A percentile compares a stretch with the other conserved stretches of the same genome.
phyloP scores from a whole-genome alignment of 92 coral and sea anemone genomes.

The Umimayanthus chanpuru region DNA sequence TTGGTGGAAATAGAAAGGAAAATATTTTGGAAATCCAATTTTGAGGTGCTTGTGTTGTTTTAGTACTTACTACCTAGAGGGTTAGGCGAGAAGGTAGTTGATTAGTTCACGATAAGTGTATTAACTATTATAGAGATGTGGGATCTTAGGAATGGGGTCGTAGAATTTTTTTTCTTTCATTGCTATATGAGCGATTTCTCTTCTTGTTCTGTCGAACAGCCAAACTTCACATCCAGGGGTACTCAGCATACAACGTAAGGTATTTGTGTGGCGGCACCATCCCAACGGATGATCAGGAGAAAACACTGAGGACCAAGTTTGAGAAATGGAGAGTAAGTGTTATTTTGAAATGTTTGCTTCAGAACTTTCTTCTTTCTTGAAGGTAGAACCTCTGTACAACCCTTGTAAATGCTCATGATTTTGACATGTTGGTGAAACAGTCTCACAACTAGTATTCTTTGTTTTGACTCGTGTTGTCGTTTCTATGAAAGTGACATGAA shows the following conservation, averaged over 20 bases:
- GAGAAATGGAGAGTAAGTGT: constrained; percentile 84
- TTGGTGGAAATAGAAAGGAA: no score
- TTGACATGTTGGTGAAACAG: no score
- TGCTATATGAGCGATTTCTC: background rate
- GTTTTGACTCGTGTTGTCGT: no score
- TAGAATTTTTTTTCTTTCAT: background rate
- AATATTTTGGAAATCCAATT: no score
- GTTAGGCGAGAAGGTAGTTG: no score
- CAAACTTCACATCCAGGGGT: constrained; percentile 90
- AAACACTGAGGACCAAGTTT: constrained; percentile 65
- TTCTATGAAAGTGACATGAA: no score
- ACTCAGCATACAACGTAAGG: constrained; percentile 76
- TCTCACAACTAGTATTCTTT: no score
- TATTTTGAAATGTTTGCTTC: background rate
- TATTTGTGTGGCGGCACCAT: constrained; percentile 74
- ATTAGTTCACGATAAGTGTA: no score
- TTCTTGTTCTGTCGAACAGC: constrained; percentile 49
- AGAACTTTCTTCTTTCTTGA: background rate
- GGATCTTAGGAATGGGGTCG: background rate
- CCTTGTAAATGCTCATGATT: no score
- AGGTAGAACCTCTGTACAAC: background rate
- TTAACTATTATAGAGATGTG: no score
- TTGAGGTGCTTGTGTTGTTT: no score
- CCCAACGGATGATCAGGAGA: constrained; percentile 68
- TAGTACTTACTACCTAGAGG: no score